Percentiles rank a stretch among this genome's conserved stretches.
Conservation (phyloP, 2,797 vertebrate species). For the Phataginus tricuspis region DNA sequence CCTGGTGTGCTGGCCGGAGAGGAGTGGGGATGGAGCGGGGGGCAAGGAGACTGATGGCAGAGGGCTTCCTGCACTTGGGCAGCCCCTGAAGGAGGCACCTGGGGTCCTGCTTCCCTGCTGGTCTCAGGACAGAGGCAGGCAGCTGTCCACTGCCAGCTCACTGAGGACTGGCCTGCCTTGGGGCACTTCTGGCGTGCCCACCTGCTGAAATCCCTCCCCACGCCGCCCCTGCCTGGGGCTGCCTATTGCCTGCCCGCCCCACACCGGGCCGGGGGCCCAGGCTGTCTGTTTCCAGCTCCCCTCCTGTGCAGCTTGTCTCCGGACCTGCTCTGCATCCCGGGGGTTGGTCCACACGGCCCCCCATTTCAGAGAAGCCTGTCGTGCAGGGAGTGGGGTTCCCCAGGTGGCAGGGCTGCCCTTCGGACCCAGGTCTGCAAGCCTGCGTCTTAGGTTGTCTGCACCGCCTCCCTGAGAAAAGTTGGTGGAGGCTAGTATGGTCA, state of each 20-base stretch:
- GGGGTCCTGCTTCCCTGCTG: background rate
- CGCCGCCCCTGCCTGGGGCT: background rate
- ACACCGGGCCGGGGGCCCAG: background rate
- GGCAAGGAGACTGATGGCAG: background rate
- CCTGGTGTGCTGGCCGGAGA: background rate
- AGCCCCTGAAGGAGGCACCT: rapidly evolving
- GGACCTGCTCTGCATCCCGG: rapidly evolving
- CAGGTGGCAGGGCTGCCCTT: background rate
- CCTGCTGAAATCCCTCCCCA: background rate
- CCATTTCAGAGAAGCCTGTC: background rate
- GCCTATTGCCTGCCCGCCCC: background rate
- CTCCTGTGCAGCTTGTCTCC: rapidly evolving
- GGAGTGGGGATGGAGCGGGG: background rate
- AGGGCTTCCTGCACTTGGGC: background rate
- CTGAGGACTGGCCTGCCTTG: background rate
- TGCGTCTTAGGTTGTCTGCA: background rate
- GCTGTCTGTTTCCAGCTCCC: background rate
- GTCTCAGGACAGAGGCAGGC: background rate
- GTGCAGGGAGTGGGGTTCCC: background rate
- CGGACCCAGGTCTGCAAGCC: background rate
- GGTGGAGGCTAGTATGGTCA: background rate
- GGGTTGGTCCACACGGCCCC: background rate
- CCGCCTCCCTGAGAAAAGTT: background rate
- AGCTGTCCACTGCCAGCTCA: background rate
- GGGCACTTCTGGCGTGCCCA: background rate